These are phyloP conservation scores for Drosophila bocqueti DNA, from an alignment of 1,140 invertebrate species.

Conservation along the genomic window DNA sequence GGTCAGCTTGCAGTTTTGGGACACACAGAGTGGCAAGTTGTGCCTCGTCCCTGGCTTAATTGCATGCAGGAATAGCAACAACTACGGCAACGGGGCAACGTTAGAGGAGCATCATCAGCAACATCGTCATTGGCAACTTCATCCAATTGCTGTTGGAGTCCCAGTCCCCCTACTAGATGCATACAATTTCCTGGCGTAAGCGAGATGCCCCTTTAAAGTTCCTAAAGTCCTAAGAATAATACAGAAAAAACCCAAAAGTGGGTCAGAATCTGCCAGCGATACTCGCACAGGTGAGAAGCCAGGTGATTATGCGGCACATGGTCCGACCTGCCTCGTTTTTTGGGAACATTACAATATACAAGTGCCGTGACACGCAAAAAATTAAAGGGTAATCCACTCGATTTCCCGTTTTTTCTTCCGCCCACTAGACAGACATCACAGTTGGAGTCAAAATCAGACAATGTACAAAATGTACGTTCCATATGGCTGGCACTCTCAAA, in stretches of 20 bases:
- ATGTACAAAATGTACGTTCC: slow-evolving; percentile 39
- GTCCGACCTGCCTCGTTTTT: slow-evolving; percentile 40
- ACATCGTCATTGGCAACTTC: slow-evolving; percentile 67
- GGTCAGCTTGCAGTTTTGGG: slow-evolving; percentile 74
- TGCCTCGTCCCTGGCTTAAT: slow-evolving; percentile 65
- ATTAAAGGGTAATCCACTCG: slow-evolving; percentile 37
- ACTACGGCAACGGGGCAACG: slow-evolving; percentile 1
- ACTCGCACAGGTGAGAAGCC: slow-evolving; percentile 15
- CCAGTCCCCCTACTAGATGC: background rate
- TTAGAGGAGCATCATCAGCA: slow-evolving; percentile 38
- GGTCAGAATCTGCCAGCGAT: slow-evolving; percentile 27
- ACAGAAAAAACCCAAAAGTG: background rate
- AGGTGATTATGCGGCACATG: slow-evolving; percentile 53
- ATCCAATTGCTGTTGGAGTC: slow-evolving; percentile 60
- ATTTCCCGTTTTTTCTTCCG: slow-evolving; percentile 18
- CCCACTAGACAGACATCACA: slow-evolving; percentile 41
- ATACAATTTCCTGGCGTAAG: slow-evolving; percentile 62
- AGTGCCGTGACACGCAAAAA: slow-evolving; percentile 62
- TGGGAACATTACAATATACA: slow-evolving; percentile 42
- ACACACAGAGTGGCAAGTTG: slow-evolving; percentile 58
- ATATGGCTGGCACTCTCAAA: slow-evolving; percentile 1
- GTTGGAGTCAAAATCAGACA: slow-evolving; percentile 64
- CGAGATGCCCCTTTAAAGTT: slow-evolving; percentile 48
- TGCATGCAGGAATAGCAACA: slow-evolving; percentile 66
- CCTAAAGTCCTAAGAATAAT: slow-evolving; percentile 40